Conservation (phyloP, 1,140 invertebrate species). For the Anadara kagoshimensis region DNA sequence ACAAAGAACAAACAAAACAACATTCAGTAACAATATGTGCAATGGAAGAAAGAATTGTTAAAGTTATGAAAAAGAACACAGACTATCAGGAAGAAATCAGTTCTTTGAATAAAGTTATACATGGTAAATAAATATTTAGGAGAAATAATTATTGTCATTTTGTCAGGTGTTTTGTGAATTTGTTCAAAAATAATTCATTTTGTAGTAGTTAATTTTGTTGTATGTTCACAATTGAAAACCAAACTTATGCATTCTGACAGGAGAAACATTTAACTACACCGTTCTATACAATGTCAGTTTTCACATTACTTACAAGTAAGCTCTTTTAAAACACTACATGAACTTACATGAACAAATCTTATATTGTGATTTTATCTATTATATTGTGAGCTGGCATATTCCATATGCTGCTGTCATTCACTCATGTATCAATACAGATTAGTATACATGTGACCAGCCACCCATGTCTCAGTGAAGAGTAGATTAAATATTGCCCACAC, state of each 20-base stretch:
- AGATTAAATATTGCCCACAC: neutral
- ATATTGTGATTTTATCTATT: too few species aligned
- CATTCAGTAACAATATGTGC: slow-evolving; percentile 73
- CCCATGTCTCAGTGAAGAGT: neutral
- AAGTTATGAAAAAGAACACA: slow-evolving; percentile 68
- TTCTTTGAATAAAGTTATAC: slow-evolving; percentile 57
- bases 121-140: slow-evolving; percentile 46
- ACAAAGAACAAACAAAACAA: slow-evolving; percentile 72
- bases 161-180: neutral
- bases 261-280: too few species aligned
- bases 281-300: too few species aligned
- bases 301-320: too few species aligned
- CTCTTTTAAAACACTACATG: too few species aligned
- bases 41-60: slow-evolving; percentile 71
- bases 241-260: too few species aligned
- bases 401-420: too few species aligned
- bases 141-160: neutral
- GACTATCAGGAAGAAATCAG: slow-evolving; percentile 64
- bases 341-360: too few species aligned
- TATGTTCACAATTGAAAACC: too few species aligned
- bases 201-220: too few species aligned
- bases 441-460: neutral
- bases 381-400: too few species aligned
- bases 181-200: too few species aligned
- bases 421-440: neutral